These are phyloP conservation scores for Brachionus asplanchnoidis DNA, from an alignment of 1,140 invertebrate species.

Conservation along the genomic window DNA sequence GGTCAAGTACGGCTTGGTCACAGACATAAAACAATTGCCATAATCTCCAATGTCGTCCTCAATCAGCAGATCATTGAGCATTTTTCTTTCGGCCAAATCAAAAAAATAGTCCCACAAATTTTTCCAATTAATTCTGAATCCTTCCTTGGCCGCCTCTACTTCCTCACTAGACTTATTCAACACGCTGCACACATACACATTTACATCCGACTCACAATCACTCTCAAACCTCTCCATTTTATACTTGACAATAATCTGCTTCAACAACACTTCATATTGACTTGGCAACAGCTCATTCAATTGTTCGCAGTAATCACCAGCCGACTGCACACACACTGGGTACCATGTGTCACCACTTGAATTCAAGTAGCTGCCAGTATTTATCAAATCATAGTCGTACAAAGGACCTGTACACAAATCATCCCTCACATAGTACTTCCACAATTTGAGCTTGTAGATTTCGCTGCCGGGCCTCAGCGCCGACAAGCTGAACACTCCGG, in stretches of 20 bases:
- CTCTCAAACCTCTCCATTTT: not conserved
- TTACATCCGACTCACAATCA: not conserved
- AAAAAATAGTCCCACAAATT: slow-evolving; percentile 40
- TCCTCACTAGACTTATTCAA: not conserved
- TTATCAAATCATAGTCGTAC: slow-evolving; percentile 42
- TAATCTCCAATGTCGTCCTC: not conserved
- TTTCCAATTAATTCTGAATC: slow-evolving; percentile 19
- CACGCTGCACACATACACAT: not conserved
- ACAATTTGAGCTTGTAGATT: slow-evolving; percentile 17
- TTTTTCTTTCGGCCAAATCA: slow-evolving; percentile 16
- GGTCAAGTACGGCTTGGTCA: slow-evolving; percentile 21
- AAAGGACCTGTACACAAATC: slow-evolving; percentile 43
- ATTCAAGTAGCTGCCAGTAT: not conserved
- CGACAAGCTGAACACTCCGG: not conserved
- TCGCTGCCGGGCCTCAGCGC: not conserved
- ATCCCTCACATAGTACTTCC: slow-evolving; percentile 34
- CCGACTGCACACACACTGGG: not conserved
- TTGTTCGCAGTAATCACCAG: slow-evolving; percentile 20
- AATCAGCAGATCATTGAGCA: not conserved
- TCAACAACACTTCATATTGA: slow-evolving; percentile 11
- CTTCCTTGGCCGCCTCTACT: not conserved
- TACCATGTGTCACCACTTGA: not conserved
- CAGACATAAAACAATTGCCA: slow-evolving; percentile 1
- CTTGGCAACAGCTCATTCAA: not conserved
- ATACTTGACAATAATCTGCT: not conserved